Base-by-base conservation (phyloP, 2,113 vertebrate genomes). In the Antechinus flavipes region DNA sequence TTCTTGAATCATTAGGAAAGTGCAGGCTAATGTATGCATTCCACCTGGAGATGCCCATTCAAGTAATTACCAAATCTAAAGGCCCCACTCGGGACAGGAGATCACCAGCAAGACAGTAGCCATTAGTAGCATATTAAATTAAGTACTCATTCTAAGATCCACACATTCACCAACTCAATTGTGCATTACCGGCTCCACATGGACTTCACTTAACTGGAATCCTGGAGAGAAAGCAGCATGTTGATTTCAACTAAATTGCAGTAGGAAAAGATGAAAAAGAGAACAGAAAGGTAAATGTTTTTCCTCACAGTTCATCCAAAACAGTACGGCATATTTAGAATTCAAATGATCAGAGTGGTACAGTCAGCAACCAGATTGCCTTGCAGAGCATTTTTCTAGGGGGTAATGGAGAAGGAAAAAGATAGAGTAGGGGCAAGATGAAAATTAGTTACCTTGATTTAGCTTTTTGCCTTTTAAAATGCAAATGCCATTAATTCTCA, bases 101-200 rank as follows among this genome's bases (percentile, higher is more conserved):
- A 96, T 93, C 96, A 96, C 95, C 98, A 97, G 95, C 95, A 97
- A 97, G 91, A 97, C 96, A 96, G 97, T 96, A 97, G 97, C 95
- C 95, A 97, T 97, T 97, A 97, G 94, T 91, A 96, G 96, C 91
- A 96, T 97, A 97, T 98, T 96, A 98, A 98, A 97, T 98, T 95
- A 98, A 98, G 97, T 89, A 92, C 1, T 2, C 93, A 96, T 96
- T 96, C 56, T 90, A 96, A 97, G 95, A 96, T 95, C 76, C 93
- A 96, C 96, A 93, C 95, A 96, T 96, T 97, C 96, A 95, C 96
- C 84, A 96, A 96, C 93, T 97, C 96, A 96, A 97, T 97, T 94
- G 94, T 84, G n/a, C 68, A 84, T 84, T 84, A 84, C 93, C 91
- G 97, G 30, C 84, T 61, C 94, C 94, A 76, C 92, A 96, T 92